These are phyloP conservation scores for Lasioglossum malachurum DNA, from an alignment of 2,888 invertebrate genomes.

Conservation along the genomic window DNA sequence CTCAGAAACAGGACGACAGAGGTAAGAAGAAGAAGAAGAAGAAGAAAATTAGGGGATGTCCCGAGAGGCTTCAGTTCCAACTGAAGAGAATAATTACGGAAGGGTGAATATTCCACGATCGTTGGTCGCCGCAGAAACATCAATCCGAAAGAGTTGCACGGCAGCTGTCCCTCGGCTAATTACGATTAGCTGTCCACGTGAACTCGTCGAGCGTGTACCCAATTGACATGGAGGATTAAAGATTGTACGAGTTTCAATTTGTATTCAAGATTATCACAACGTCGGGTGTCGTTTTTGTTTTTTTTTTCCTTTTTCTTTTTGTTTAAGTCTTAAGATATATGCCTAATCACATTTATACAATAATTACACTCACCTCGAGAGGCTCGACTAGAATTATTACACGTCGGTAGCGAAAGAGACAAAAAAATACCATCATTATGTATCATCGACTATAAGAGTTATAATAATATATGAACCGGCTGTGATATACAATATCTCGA, in stretches of 20 bases:
- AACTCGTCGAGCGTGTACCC: conserved; percentile 36
- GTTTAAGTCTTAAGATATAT: conserved; percentile 42
- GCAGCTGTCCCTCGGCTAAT: conserved; percentile 44
- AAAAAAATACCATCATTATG: conserved; percentile 52
- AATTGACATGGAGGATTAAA: conserved; percentile 58
- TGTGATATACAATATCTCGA: conserved; percentile 14
- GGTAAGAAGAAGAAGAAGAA: background rate
- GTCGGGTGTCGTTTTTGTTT: conserved; percentile 31
- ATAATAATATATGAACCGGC: conserved; percentile 36
- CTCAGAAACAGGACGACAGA: background rate
- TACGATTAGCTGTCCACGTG: conserved; percentile 39
- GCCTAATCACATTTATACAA: conserved; percentile 34
- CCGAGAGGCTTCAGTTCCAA: background rate
- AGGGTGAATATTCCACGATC: conserved; percentile 48
- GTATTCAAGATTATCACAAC: conserved; percentile 66
- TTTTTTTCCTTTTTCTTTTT: background rate
- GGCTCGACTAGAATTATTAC: conserved; percentile 30
- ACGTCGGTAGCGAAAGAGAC: conserved; percentile 46
- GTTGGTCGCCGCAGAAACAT: conserved; percentile 59
- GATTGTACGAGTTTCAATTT: conserved; percentile 63
- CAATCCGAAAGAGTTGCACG: conserved; percentile 38
- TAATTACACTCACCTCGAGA: conserved; percentile 20
- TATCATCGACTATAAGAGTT: conserved; percentile 47
- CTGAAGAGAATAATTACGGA: background rate
- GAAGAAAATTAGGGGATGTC: background rate